Percentiles rank a stretch among this genome's conserved stretches.
Evolutionary conservation across 2,797 vertebrate genomes (phyloP).

Genomic region (Zenarchopterus dispar): DNA sequence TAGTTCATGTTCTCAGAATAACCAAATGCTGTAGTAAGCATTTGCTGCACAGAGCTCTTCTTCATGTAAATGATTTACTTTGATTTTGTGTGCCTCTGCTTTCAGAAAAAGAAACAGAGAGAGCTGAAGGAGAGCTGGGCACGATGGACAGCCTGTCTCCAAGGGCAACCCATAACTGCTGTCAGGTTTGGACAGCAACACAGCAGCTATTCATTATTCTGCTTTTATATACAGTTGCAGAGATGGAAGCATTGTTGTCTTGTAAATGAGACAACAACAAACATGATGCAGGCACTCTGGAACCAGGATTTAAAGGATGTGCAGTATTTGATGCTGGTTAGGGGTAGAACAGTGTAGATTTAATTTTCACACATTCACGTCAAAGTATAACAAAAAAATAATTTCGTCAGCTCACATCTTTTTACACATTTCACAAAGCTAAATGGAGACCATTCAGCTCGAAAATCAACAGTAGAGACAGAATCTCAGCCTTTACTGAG

Average conservation of each 20-base stretch:
- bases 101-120: slow-evolving; percentile 80
- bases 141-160: slow-evolving; percentile 83
- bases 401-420: too few relatives aligned
- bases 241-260: slow-evolving; percentile 45
- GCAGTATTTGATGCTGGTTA: too few relatives aligned
- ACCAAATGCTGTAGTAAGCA: not conserved
- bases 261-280: slow-evolving; percentile 34
- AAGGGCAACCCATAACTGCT: slow-evolving; percentile 82
- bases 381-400: too few relatives aligned
- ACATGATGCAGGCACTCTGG: slow-evolving; percentile 30
- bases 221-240: slow-evolving; percentile 36
- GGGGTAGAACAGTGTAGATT: too few relatives aligned
- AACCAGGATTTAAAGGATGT: not conserved
- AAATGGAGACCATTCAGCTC: too few relatives aligned
- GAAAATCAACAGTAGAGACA: too few relatives aligned
- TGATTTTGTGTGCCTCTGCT: slow-evolving; percentile 25
- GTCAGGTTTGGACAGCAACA: slow-evolving; percentile 86
- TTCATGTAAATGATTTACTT: slow-evolving; percentile 16
- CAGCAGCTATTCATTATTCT: slow-evolving; percentile 58
- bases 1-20: not conserved
- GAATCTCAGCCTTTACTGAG: too few relatives aligned
- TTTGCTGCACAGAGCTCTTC: slow-evolving; percentile 14
- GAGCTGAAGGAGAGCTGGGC: slow-evolving; percentile 86
- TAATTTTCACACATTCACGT: too few relatives aligned
- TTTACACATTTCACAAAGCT: too few relatives aligned